Evolutionary conservation across 2,888 invertebrate genomes (phyloP), one percentile per base, ranked within the genome.

Genomic region (Tipula confusa): DNA sequence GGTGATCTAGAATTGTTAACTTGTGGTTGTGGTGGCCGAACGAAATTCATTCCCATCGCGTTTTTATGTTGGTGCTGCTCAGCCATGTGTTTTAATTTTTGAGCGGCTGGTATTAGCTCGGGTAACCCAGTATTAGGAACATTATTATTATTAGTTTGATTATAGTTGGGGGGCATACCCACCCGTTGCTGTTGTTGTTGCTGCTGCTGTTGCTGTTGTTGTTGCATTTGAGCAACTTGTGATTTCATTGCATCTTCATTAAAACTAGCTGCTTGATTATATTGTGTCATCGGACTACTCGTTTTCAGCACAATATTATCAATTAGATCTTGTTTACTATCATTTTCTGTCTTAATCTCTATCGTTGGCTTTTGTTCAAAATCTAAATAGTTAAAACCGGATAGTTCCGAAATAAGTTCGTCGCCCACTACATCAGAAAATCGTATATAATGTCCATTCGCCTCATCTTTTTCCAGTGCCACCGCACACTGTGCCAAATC

Each of bases 1-100:
- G 93, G 93, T 91, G 2, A 91, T 91, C 87, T 91, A 91, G 18
- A 91, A 91, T 86, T 91, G 91, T 87, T 91, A 91, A 87, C 92
- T 91, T 89, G 93, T 82, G 88, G 88, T 29, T 89, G 88, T 86
- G 89, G 88, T 1, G 89, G 89, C 1, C 87, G 89, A 88, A 90
- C 92, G 88, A 92, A 92, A 82, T 87, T 89, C 89, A 93, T 90
- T 1, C 94, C 94, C 88, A 94, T 91, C 86, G 93, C 93, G 85
- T 92, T 93, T 88, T 95, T 95, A 89, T 96, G 96, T 90, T 97
- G 97, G 90, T 98, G 98, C 89, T 98, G 98, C 88, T 98, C 97
- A 48, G 98, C 98, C 97, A 98, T 97, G 87, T 98, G 97, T 88
- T 98, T 98, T 83, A 98, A 91, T 0, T 97, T 98, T 90, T 98